These are phyloP conservation scores for Cantharis flavilabris DNA, from an alignment of 2,888 invertebrate species.

Conservation along the genomic window DNA sequence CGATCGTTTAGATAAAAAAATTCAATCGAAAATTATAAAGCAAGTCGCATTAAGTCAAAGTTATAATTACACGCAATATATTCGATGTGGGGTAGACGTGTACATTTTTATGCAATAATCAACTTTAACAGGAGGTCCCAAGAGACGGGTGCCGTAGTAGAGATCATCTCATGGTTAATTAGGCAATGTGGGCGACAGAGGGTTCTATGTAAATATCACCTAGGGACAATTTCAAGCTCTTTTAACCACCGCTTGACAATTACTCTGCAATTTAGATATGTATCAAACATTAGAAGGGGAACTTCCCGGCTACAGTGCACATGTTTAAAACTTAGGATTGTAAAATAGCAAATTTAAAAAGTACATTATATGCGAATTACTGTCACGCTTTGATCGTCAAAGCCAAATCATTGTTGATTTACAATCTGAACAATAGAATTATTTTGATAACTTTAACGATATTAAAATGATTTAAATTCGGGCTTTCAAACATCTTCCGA, in stretches of 20 bases:
- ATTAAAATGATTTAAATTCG: not conserved
- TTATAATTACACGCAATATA: conserved; percentile 6
- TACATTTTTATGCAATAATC: conserved; percentile 27
- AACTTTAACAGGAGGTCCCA: conserved; percentile 29
- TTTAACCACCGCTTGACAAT: conserved; percentile 57
- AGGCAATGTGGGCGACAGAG: conserved; percentile 47
- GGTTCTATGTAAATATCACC: conserved; percentile 51
- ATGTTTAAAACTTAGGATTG: not conserved
- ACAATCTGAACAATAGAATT: not conserved
- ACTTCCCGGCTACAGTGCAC: not conserved
- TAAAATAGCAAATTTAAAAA: not conserved
- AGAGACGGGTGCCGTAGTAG: conserved; percentile 27
- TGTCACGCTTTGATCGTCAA: not conserved
- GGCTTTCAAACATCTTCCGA: too few relatives aligned
- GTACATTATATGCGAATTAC: not conserved
- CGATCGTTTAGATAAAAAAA: not conserved
- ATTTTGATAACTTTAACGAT: not conserved
- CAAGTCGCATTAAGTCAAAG: conserved; percentile 11
- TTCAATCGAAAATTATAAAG: conserved; percentile 10
- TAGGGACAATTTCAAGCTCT: conserved; percentile 58
- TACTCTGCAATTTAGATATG: conserved; percentile 57
- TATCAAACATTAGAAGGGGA: conserved; percentile 42
- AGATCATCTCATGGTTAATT: conserved; percentile 54
- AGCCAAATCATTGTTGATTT: not conserved
- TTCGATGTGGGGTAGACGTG: not conserved